These are phyloP conservation scores for Tholera decimalis DNA, from an alignment of 2,888 invertebrate species.

Conservation along the genomic window DNA sequence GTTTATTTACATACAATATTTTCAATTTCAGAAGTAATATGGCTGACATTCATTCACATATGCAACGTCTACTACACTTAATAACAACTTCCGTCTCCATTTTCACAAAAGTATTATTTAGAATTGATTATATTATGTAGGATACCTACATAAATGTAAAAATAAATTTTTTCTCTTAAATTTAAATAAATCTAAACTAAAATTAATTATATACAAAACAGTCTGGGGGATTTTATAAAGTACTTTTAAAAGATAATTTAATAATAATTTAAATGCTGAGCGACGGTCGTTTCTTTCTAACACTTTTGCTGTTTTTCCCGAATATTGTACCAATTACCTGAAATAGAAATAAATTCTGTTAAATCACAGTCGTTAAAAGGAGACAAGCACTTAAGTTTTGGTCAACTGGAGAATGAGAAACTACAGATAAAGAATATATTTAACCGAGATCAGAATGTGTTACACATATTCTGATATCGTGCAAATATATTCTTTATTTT, in stretches of 20 bases:
- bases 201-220: conserved; percentile 78
- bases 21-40: conserved; percentile 36
- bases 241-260: conserved; percentile 68
- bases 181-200: conserved; percentile 56
- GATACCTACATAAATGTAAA: conserved; percentile 33
- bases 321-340: conserved; percentile 95
- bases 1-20: conserved; percentile 60
- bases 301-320: conserved; percentile 95
- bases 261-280: conserved; percentile 92
- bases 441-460: too few relatives aligned
- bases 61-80: conserved; percentile 23
- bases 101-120: conserved; percentile 46
- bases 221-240: conserved; percentile 79
- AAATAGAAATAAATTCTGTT: conserved; percentile 56
- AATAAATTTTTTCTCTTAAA: conserved; percentile 39
- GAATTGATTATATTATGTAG: conserved; percentile 34
- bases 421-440: too few relatives aligned
- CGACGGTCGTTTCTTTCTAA: conserved; percentile 95
- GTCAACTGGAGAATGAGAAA: neutral
- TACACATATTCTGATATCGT: too few relatives aligned
- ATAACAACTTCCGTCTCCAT: conserved; percentile 27
- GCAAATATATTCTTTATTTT: too few relatives aligned
- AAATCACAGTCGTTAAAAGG: neutral
- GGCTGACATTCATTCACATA: conserved; percentile 39
- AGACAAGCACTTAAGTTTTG: neutral